Conservation (phyloP, 2,113 vertebrate genomes). For the Euleptes europaea region DNA sequence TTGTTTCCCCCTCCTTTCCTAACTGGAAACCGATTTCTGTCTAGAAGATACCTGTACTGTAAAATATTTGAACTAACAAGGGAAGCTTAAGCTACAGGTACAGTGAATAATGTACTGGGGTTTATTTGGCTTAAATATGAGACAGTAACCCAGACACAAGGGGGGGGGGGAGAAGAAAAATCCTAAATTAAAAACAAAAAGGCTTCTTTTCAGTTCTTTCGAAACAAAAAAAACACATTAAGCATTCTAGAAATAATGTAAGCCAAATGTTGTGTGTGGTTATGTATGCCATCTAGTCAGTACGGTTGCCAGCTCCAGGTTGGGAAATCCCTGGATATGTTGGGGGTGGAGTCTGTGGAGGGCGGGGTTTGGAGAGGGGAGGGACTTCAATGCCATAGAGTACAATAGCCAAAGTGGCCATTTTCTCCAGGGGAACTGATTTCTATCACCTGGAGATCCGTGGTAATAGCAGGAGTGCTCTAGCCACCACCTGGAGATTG, state of each 20-base stretch:
- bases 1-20: constrained; percentile 65
- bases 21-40: constrained; percentile 62
- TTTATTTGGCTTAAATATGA: constrained; percentile 55
- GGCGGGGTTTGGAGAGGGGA: no score
- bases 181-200: not conserved
- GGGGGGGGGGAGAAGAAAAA: not conserved
- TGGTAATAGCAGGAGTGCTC: no score
- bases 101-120: constrained; percentile 62
- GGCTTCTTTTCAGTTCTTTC: not conserved
- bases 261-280: fast-evolving
- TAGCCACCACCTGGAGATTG: no score
- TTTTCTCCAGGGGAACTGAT: no score
- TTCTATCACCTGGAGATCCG: no score
- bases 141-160: constrained; percentile 36
- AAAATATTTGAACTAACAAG: constrained; percentile 70
- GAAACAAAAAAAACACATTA: not conserved
- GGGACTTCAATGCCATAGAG: no score
- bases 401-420: no score
- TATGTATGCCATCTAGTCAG: not conserved
- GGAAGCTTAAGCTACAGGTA: constrained; percentile 63
- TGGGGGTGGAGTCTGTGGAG: no score
- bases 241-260: constrained; percentile 40
- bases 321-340: no score
- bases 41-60: constrained; percentile 59
- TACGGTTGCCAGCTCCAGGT: no score